These are phyloP conservation scores for Aspiorhynchus laticeps DNA, from an alignment of 2,113 vertebrate species.

Conservation along the genomic window DNA sequence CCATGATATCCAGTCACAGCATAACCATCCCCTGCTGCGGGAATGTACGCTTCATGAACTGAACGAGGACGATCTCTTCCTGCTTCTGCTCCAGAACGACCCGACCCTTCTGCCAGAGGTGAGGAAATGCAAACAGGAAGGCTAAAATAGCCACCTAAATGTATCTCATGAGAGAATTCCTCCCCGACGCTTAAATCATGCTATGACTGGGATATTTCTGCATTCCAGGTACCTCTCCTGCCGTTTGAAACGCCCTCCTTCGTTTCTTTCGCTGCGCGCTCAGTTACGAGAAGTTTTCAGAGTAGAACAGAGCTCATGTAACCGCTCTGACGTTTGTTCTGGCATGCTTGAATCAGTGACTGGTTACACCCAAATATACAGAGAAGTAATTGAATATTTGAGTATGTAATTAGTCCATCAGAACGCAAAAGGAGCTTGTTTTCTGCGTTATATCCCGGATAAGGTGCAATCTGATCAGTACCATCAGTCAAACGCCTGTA, in stretches of 20 bases:
- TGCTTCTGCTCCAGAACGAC: conserved; percentile 77
- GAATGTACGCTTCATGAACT: conserved; percentile 71
- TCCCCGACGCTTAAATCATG: background rate
- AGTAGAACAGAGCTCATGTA: conserved; percentile 16
- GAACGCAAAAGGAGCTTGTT: background rate
- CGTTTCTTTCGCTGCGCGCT: conserved; percentile 40
- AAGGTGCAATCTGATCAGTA: background rate
- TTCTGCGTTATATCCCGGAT: background rate
- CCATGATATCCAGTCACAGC: conserved; percentile 66
- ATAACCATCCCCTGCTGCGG: conserved; percentile 67
- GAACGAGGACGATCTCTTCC: conserved; percentile 66
- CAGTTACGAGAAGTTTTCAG: conserved; percentile 26
- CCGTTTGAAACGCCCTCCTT: conserved; percentile 35
- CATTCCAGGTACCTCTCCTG: conserved; percentile 57
- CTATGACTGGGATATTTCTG: conserved; percentile 52
- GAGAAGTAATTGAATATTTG: background rate
- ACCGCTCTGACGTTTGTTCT: background rate
- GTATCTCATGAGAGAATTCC: conserved; percentile 2
- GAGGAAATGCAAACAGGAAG: conserved; percentile 33
- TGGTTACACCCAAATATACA: conserved; percentile 8
- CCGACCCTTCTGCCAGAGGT: conserved; percentile 72
- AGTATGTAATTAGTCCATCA: background rate
- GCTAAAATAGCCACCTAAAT: background rate
- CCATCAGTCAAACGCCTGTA: background rate
- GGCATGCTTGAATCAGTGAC: background rate